These are phyloP conservation scores for Xylophagus ater DNA, from an alignment of 2,888 invertebrate species.

Conservation along the genomic window DNA sequence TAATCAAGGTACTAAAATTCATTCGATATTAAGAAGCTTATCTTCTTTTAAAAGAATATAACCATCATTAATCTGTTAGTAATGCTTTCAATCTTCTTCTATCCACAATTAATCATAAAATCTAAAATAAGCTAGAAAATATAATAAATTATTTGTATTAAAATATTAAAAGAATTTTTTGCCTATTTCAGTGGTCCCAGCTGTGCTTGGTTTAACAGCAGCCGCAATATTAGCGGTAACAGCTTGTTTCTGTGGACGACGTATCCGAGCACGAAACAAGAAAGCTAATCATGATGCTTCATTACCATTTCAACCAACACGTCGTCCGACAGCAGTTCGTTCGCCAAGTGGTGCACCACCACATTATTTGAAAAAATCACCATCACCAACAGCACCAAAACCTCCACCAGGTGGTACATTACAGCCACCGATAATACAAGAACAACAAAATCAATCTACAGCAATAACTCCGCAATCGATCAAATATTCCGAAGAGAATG, in stretches of 20 bases:
- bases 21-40: no score
- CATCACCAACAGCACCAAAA: slow-evolving; percentile 65
- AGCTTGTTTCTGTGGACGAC: slow-evolving; percentile 36
- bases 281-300: slow-evolving; percentile 37
- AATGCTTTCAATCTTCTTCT: no score
- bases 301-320: slow-evolving; percentile 38
- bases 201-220: slow-evolving; percentile 36
- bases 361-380: slow-evolving; percentile 86
- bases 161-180: no score
- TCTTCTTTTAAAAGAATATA: no score
- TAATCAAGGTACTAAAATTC: no score
- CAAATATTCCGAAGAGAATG: slow-evolving; percentile 37
- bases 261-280: slow-evolving; percentile 33
- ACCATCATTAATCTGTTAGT: no score
- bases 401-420: slow-evolving; percentile 28
- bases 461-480: slow-evolving; percentile 24
- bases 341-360: slow-evolving; percentile 69
- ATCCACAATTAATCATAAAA: no score
- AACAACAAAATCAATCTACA: slow-evolving; percentile 8
- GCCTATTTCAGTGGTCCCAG: slow-evolving; percentile 35
- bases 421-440: slow-evolving; percentile 10
- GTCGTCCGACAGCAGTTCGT: slow-evolving; percentile 53
- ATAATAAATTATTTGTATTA: no score
- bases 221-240: slow-evolving; percentile 36
- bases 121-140: no score